Percentiles rank a stretch among this genome's conserved stretches.
Evolutionary conservation across 2,888 invertebrate genomes (phyloP).

Genomic region (Galerucella calmariensis): DNA sequence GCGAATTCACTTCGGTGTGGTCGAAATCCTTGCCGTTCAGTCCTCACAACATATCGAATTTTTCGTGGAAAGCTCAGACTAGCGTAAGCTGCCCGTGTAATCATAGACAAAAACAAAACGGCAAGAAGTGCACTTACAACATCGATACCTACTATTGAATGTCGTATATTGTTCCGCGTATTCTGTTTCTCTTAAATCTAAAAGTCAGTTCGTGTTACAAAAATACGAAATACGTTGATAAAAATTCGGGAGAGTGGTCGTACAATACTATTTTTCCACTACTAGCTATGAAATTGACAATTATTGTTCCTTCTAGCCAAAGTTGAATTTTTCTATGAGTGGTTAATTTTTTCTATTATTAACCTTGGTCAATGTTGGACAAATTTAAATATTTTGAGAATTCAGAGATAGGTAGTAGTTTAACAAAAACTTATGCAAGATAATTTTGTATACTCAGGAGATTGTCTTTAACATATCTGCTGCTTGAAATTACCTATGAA

Average conservation of each 20-base stretch:
- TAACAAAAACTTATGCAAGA: too few relatives aligned
- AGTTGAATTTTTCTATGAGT: too few relatives aligned
- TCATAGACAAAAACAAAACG: conserved; percentile 18
- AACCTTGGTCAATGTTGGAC: too few relatives aligned
- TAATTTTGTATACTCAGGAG: too few relatives aligned
- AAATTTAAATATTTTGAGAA: too few relatives aligned
- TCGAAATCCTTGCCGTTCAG: conserved; percentile 46
- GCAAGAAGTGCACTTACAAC: conserved; percentile 25
- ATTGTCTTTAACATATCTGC: too few relatives aligned
- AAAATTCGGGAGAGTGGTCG: not conserved
- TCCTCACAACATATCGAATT: conserved; percentile 37
- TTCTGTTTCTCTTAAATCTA: conserved; percentile 21
- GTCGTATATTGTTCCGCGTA: conserved; percentile 25
- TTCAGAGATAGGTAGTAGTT: too few relatives aligned
- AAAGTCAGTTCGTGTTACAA: conserved; percentile 26
- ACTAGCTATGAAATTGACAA: not conserved
- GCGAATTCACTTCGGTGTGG: conserved; percentile 54
- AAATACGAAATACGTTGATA: conserved; percentile 12
- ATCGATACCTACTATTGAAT: conserved; percentile 15
- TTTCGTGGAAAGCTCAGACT: conserved; percentile 32
- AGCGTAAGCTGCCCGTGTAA: conserved; percentile 28
- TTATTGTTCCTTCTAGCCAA: too few relatives aligned
- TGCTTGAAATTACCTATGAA: too few relatives aligned
- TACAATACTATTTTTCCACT: not conserved
- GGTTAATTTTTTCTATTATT: too few relatives aligned